Evolutionary conservation across 2,113 vertebrate genomes (phyloP).

Genomic region (Gallinago media): DNA sequence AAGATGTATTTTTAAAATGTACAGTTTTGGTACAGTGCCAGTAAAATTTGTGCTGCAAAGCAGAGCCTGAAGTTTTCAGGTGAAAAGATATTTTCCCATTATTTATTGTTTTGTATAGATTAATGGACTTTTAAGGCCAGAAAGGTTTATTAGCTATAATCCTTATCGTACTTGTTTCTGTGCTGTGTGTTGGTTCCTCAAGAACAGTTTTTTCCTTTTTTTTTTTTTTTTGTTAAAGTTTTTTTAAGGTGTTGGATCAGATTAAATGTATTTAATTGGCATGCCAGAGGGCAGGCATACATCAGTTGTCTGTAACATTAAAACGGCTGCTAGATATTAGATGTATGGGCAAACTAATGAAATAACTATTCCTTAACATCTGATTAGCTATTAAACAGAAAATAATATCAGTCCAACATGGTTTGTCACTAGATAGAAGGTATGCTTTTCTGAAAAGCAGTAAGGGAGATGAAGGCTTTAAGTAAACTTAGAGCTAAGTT

Average conservation of each 20-base stretch:
- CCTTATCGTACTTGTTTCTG: background rate
- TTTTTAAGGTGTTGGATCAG: background rate
- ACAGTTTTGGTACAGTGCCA: background rate
- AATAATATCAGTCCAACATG: background rate
- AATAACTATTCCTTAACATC: background rate
- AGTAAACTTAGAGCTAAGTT: background rate
- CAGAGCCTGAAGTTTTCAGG: background rate
- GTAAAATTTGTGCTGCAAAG: background rate
- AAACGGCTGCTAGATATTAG: background rate
- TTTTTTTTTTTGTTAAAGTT: background rate
- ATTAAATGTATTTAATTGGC: background rate
- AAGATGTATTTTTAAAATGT: background rate
- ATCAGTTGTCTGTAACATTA: background rate
- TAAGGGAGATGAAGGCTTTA: background rate
- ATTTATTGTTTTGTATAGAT: background rate
- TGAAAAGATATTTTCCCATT: background rate
- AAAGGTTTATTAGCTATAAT: background rate
- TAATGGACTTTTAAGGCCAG: background rate
- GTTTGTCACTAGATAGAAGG: background rate
- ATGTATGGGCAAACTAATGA: rapidly evolving
- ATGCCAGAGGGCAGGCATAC: background rate
- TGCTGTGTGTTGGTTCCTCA: background rate
- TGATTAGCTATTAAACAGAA: background rate
- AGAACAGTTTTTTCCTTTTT: background rate
- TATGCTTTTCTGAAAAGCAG: background rate